Percentiles rank a stretch among this genome's conserved stretches.
Evolutionary conservation across 2,797 vertebrate genomes (phyloP).

Genomic region (Pseudochaenichthys georgianus): DNA sequence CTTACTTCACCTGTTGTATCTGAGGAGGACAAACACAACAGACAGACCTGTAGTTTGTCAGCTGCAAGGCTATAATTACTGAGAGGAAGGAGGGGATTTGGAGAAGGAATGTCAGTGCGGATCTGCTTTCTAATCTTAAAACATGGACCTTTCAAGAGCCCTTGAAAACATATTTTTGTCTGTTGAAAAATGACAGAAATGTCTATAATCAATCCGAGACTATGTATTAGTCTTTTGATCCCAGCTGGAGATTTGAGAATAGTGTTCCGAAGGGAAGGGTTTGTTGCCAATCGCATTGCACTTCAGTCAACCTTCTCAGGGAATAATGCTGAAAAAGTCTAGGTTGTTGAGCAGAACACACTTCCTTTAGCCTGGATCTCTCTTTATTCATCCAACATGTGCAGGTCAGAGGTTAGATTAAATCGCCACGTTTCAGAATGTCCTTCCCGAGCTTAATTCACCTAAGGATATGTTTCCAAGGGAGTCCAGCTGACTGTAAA

Average conservation of each 20-base stretch:
- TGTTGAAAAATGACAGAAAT: constrained; percentile 33
- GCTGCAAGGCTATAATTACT: constrained; percentile 75
- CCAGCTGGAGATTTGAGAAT: constrained; percentile 33
- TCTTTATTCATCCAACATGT: constrained; percentile 31
- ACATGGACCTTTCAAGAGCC: constrained; percentile 34
- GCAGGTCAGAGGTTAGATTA: constrained; percentile 44
- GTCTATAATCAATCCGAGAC: constrained; percentile 29
- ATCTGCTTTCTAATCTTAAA: constrained; percentile 56
- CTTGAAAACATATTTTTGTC: constrained; percentile 35
- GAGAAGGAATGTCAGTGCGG: constrained; percentile 65
- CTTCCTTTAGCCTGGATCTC: constrained; percentile 20
- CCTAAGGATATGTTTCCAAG: constrained; percentile 58
- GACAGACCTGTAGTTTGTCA: constrained; percentile 74
- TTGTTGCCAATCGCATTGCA: constrained; percentile 39
- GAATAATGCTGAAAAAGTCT: constrained; percentile 32
- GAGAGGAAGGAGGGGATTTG: constrained; percentile 70
- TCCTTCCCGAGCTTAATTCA: constrained; percentile 40
- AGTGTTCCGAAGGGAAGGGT: constrained; percentile 19
- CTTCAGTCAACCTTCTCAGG: constrained; percentile 39
- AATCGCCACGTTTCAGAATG: constrained; percentile 23
- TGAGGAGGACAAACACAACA: constrained; percentile 68
- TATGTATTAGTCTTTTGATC: constrained; percentile 36
- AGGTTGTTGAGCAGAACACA: constrained; percentile 18
- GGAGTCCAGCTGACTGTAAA: constrained; percentile 59
- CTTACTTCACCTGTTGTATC: constrained; percentile 75